These are phyloP conservation scores for Panthera tigris DNA, from an alignment of 2,113 vertebrate species.

Conservation along the genomic window DNA sequence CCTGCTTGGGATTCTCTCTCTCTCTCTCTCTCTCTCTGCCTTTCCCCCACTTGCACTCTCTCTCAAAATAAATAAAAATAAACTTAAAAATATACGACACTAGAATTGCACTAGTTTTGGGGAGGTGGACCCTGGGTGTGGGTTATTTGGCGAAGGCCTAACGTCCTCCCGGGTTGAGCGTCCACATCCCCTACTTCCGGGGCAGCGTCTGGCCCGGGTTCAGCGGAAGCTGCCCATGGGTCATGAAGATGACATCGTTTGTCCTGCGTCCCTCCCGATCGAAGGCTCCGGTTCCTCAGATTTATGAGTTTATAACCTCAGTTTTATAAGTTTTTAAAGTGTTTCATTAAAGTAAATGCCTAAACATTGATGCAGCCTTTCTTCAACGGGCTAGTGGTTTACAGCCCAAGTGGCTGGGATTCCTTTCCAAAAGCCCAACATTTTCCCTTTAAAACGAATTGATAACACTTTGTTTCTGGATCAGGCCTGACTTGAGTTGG, in stretches of 20 bases:
- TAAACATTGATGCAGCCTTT: not conserved
- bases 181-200: not conserved
- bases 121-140: not conserved
- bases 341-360: not conserved
- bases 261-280: not conserved
- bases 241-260: not conserved
- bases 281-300: not conserved
- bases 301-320: no score
- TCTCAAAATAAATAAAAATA: no score
- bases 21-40: no score
- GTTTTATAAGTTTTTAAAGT: not conserved
- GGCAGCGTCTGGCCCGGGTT: rapidly evolving
- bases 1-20: no score
- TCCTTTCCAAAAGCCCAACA: not conserved
- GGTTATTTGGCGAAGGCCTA: not conserved
- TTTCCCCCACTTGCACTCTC: no score
- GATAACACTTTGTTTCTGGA: not conserved
- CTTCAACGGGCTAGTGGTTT: not conserved
- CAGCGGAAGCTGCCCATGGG: rapidly evolving
- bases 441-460: not conserved
- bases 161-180: not conserved
- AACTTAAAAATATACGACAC: no score
- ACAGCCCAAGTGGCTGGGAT: not conserved
- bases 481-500: not conserved
- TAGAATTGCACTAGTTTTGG: not conserved